Percentiles rank a stretch among this genome's conserved stretches.
Evolutionary conservation across 2,113 vertebrate genomes (phyloP).

Genomic region (Centropus bengalensis): DNA sequence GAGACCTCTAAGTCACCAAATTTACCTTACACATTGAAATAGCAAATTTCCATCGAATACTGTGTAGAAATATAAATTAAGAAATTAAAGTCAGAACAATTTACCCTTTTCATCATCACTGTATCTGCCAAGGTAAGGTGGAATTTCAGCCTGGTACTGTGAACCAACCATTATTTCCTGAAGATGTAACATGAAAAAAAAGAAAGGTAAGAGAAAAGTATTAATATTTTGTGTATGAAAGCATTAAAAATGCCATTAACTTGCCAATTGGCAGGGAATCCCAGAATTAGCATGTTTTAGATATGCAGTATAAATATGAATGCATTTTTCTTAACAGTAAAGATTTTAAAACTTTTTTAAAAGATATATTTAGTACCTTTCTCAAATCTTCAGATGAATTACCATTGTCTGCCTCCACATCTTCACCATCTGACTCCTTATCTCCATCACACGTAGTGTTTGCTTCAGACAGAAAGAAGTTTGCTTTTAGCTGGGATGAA

Average conservation of each 20-base stretch:
- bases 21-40: background rate
- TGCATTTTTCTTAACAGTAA: background rate
- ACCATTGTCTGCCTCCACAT: conserved; percentile 84
- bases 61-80: background rate
- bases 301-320: background rate
- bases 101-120: conserved; percentile 83
- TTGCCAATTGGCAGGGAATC: background rate
- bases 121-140: conserved; percentile 85
- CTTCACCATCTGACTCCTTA: conserved; percentile 93
- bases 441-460: conserved; percentile 93
- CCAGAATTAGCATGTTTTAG: background rate
- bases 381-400: conserved; percentile 92
- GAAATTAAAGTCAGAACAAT: background rate
- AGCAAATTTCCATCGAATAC: background rate
- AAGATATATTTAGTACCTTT: conserved; percentile 79
- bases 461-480: conserved; percentile 76
- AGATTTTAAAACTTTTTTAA: background rate
- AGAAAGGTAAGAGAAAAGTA: background rate
- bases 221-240: background rate
- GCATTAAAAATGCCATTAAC: background rate
- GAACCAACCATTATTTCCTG: conserved; percentile 98
- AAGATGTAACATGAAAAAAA: background rate
- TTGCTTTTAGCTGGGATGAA: background rate
- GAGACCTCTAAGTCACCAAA: background rate
- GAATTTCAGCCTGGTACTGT: conserved; percentile 97